These are phyloP conservation scores for Alitta virens DNA, from an alignment of 2,888 invertebrate species.

Conservation along the genomic window DNA sequence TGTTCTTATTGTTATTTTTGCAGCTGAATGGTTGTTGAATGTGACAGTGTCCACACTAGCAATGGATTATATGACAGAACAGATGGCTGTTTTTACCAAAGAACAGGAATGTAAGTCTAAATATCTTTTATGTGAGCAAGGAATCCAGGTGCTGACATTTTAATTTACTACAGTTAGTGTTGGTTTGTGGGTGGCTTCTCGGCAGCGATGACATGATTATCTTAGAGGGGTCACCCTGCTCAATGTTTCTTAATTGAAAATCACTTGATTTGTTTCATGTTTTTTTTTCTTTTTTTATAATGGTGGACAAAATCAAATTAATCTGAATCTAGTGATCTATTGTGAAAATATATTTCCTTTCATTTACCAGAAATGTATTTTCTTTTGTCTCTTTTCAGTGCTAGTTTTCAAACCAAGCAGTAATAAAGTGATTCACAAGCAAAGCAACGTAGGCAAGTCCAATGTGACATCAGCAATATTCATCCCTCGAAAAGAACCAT, in stretches of 20 bases:
- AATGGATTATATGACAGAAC: slow-evolving; percentile 66
- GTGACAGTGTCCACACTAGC: slow-evolving; percentile 60
- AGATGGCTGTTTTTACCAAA: slow-evolving; percentile 69
- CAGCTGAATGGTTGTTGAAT: slow-evolving; percentile 69
- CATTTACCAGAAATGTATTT: background rate
- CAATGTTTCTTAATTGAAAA: no score
- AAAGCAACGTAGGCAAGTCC: background rate
- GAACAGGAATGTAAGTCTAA: slow-evolving; percentile 65
- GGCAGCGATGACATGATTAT: no score
- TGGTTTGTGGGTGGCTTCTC: no score
- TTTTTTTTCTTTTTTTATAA: no score
- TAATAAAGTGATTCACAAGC: background rate
- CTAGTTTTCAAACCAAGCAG: background rate
- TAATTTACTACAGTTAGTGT: no score
- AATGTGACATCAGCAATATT: background rate
- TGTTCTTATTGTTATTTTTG: slow-evolving; percentile 61
- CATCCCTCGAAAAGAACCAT: background rate
- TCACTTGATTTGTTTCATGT: no score
- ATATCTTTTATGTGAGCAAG: background rate
- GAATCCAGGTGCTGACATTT: no score
- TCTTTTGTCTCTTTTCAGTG: background rate
- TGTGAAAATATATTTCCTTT: background rate
- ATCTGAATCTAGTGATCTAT: background rate
- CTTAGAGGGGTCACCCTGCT: no score
- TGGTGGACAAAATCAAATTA: background rate